A percentile compares a stretch with the other conserved stretches of the same genome.
These are phyloP conservation scores for Tokudaia muenninki DNA, from an alignment of 2,797 vertebrate species.

Conservation along the genomic window DNA sequence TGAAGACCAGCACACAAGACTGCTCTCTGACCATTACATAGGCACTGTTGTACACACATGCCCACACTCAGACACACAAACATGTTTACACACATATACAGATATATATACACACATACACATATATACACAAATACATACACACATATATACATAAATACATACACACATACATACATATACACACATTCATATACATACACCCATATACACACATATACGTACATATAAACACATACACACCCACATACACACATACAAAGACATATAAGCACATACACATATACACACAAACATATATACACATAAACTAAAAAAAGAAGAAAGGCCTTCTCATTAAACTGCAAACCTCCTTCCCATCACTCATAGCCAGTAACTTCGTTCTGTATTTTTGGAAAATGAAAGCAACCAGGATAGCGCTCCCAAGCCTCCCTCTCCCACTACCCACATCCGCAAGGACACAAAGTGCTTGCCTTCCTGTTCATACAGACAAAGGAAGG, in stretches of 20 bases:
- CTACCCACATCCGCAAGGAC: background rate
- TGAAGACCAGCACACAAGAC: background rate
- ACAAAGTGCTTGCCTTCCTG: background rate
- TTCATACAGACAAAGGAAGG: background rate
- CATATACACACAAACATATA: background rate
- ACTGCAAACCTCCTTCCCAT: background rate
- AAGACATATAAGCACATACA: background rate
- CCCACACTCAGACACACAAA: background rate
- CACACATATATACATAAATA: rapidly evolving
- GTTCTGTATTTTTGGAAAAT: background rate
- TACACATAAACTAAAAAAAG: background rate
- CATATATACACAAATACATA: background rate
- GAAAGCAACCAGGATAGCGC: background rate
- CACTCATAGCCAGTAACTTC: background rate
- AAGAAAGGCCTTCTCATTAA: background rate
- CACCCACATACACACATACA: rapidly evolving
- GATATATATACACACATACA: background rate
- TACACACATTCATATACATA: background rate
- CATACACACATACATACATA: rapidly evolving
- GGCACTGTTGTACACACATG: background rate
- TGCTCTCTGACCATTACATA: background rate
- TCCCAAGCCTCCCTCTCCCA: background rate
- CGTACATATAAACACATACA: background rate
- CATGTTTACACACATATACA: background rate
- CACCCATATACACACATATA: background rate